Base-by-base conservation (phyloP, 2,113 vertebrate genomes). In the Telmatochromis brachygnathus region DNA sequence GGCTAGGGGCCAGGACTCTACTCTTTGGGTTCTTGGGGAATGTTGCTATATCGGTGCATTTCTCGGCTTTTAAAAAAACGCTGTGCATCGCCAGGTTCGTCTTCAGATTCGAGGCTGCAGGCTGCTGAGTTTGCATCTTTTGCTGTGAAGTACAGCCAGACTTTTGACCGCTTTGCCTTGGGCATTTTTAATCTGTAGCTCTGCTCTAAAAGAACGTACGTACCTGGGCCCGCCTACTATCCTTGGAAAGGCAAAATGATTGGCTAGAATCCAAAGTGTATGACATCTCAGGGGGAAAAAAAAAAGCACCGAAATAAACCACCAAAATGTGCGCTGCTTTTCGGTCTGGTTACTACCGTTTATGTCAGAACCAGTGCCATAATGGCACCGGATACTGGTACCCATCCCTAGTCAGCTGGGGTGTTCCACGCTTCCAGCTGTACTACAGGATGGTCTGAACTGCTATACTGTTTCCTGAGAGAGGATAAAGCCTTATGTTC, bases 21-120 rank as follows among this genome's bases (percentile, higher is more conserved):
- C 47, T 49, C 47, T 49, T 49, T 0, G 47, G 15, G 15, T 49
- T 49, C 2, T 49, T 17, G 47, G 47, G 15, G 47, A 2, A 49
- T 49, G 15, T 1, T 49, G 47, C 15, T 49, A 49, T 4, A 4
- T 49, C 15, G 1, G 47, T 17, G 47, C 47, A 49, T 49, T 49
- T 49, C 7, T 19, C 4, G 2, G 15, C 7, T 49, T 49, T 49
- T 19, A 49, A 49, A 5, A 19, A 49, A 49, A 1, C 1, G 4
- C 17, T 3, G 0, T 51, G 7, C 7, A 0, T 51, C 4, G 3
- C 17, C 7, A 51, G 2, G 47, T 51, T 4, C 0, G 2, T 51
- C 7, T 0, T 49, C 17, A 49, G 17, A 51, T 51, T 51, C 8
- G 0, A 51, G 8, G 15, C 1, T n/a, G 19, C 19, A 53, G 49